A percentile compares a stretch with the other conserved stretches of the same genome.
These are phyloP conservation scores for Macrosiphum euphorbiae DNA, from an alignment of 2,888 invertebrate genomes.

Conservation along the genomic window DNA sequence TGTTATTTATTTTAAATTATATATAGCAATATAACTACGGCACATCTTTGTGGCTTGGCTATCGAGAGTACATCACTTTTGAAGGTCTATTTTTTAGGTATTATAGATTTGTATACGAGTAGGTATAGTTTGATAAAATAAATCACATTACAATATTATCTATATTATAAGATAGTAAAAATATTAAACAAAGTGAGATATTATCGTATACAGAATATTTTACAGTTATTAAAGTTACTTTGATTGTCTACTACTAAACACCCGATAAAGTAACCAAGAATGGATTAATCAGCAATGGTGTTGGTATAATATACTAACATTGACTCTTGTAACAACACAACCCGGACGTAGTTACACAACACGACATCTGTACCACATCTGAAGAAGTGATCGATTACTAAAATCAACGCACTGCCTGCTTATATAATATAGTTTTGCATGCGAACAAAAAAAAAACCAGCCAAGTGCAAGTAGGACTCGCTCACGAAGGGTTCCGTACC, in stretches of 20 bases:
- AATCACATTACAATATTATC: too few relatives aligned
- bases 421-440: background rate
- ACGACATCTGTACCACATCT: background rate
- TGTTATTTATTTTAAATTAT: background rate
- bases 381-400: background rate
- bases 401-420: background rate
- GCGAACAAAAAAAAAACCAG: background rate
- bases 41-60: background rate
- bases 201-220: background rate
- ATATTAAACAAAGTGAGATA: background rate
- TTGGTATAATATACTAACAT: background rate
- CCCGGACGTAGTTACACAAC: too few relatives aligned
- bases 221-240: background rate
- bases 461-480: too few relatives aligned
- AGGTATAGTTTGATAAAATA: background rate
- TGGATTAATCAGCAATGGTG: background rate
- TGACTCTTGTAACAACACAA: background rate
- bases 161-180: background rate
- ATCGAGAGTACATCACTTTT: background rate
- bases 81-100: background rate
- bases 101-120: background rate
- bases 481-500: too few relatives aligned
- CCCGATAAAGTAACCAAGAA: background rate
- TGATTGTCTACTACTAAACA: background rate
- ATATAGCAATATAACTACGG: background rate